These are phyloP conservation scores for Drosophila littoralis DNA, from an alignment of 1,140 invertebrate genomes.

Conservation along the genomic window DNA sequence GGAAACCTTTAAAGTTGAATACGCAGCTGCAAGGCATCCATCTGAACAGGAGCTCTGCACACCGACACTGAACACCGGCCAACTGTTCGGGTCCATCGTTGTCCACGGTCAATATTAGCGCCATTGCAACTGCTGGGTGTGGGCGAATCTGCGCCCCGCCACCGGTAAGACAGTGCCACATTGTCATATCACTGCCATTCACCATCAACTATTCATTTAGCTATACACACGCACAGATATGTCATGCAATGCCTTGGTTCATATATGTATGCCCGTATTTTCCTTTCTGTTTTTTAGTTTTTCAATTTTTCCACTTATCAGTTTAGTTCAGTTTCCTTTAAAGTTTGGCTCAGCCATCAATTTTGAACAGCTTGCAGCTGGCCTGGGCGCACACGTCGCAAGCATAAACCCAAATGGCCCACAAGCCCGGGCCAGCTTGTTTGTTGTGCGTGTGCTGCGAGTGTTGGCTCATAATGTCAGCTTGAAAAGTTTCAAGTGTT, in stretches of 20 bases:
- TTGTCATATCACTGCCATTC: slow-evolving; percentile 1
- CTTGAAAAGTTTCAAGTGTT: slow-evolving; percentile 61
- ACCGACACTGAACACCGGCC: slow-evolving; percentile 42
- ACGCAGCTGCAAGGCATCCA: background rate
- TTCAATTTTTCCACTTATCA: slow-evolving; percentile 9
- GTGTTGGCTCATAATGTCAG: slow-evolving; percentile 33
- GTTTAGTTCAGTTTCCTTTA: slow-evolving; percentile 24
- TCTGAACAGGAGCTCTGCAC: background rate
- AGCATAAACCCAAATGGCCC: slow-evolving; percentile 45
- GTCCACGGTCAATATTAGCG: slow-evolving; percentile 84
- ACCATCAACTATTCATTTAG: slow-evolving; percentile 30
- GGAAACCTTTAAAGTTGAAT: background rate
- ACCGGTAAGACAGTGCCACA: slow-evolving; percentile 74
- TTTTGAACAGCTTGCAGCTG: background rate
- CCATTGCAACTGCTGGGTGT: slow-evolving; percentile 84
- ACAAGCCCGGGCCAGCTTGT: slow-evolving; percentile 3
- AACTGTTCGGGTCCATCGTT: slow-evolving; percentile 69
- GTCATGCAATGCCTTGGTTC: slow-evolving; percentile 50
- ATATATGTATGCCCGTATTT: slow-evolving; percentile 24
- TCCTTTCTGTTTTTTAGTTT: slow-evolving; percentile 21
- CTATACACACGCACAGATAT: slow-evolving; percentile 21
- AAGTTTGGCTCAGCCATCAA: background rate
- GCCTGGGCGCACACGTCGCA: slow-evolving; percentile 7
- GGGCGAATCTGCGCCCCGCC: slow-evolving; percentile 85
- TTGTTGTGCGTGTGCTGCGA: slow-evolving; percentile 32